These are phyloP conservation scores for Poecilia picta DNA, from an alignment of 2,797 vertebrate species.

Conservation along the genomic window DNA sequence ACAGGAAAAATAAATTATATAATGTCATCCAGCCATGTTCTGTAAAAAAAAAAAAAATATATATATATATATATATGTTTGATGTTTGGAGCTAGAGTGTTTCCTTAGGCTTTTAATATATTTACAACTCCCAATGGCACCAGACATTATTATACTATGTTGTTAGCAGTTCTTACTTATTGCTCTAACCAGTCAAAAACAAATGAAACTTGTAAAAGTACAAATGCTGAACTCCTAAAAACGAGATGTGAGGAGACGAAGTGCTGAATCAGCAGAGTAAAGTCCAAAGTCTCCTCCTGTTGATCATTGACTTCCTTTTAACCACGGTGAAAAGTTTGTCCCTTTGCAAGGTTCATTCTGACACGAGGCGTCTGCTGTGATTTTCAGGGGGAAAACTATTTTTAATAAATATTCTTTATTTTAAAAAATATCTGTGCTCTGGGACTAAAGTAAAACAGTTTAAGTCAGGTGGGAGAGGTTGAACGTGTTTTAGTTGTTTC, in stretches of 20 bases:
- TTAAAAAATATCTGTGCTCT: not conserved
- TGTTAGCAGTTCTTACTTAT: conserved; percentile 1
- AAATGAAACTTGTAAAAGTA: not conserved
- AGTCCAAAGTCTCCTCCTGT: conserved; percentile 55
- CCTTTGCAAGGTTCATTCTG: not conserved
- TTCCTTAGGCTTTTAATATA: not conserved
- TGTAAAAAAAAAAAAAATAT: not conserved
- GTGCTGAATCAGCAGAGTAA: not conserved
- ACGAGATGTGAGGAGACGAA: not conserved
- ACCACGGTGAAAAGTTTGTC: conserved; percentile 9
- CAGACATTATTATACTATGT: not conserved
- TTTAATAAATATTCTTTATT: not conserved
- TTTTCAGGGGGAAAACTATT: not conserved
- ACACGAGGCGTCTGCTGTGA: not conserved
- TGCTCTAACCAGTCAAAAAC: not conserved
- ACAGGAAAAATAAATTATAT: conserved; percentile 8
- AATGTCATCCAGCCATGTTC: conserved; percentile 7
- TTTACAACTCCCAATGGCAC: not conserved
- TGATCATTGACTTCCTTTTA: conserved; percentile 55
- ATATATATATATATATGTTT: not conserved
- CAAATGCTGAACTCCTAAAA: not conserved
- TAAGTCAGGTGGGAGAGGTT: not conserved
- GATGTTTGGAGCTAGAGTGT: not conserved
- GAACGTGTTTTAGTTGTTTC: too few species aligned
- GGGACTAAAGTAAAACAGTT: not conserved